These are phyloP conservation scores for Loripinus fragilis DNA, from an alignment of 2,888 invertebrate genomes.

Conservation along the genomic window DNA sequence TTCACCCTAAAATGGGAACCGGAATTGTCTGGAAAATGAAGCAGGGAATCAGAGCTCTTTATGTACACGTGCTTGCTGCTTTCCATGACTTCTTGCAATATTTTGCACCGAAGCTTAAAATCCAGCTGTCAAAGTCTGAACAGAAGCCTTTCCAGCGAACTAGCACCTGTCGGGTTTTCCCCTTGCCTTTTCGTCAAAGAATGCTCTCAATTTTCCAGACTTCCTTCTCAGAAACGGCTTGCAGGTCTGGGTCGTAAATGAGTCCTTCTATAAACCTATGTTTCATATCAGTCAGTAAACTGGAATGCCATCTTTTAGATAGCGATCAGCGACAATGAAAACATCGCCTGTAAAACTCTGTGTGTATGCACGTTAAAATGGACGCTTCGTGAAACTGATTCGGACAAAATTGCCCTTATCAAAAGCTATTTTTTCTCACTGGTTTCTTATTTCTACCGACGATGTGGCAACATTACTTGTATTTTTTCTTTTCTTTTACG, in stretches of 20 bases:
- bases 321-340: not conserved
- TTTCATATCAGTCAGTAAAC: not conserved
- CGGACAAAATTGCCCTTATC: too few relatives aligned
- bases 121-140: not conserved
- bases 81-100: not conserved
- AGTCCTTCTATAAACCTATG: not conserved
- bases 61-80: not conserved
- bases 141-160: constrained; percentile 7
- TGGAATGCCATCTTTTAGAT: not conserved
- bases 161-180: not conserved
- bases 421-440: too few relatives aligned
- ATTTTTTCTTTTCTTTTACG: too few relatives aligned
- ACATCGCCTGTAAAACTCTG: not conserved
- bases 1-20: not conserved
- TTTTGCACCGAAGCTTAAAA: not conserved
- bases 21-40: not conserved
- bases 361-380: not conserved
- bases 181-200: constrained; percentile 6
- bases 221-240: not conserved
- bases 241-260: not conserved
- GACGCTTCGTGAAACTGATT: too few relatives aligned
- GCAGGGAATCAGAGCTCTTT: not conserved
- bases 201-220: not conserved
- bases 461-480: too few relatives aligned
- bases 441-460: too few relatives aligned